Evolutionary conservation across 2,113 vertebrate species (phyloP).

Genomic region (Boleophthalmus pectinirostris): DNA sequence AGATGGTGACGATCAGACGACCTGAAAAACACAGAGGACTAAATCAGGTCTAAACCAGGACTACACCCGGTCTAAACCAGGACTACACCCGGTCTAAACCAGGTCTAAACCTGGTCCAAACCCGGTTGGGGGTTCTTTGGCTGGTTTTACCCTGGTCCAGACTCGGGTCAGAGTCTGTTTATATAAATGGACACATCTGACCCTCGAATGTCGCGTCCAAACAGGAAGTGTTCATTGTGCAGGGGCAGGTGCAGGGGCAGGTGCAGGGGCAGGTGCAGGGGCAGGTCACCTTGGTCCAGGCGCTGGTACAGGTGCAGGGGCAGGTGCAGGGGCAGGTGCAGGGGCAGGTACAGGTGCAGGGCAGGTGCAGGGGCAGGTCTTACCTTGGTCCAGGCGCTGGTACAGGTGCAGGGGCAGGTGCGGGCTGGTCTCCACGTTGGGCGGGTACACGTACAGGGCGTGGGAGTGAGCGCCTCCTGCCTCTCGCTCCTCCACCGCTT

Average conservation of each 20-base stretch:
- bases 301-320: slow-evolving; percentile 80
- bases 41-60: no score
- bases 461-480: slow-evolving; percentile 77
- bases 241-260: no score
- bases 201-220: no score
- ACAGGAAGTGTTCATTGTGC: no score
- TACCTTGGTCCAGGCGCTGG: slow-evolving; percentile 81
- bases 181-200: no score
- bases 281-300: slow-evolving; percentile 83
- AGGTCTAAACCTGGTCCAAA: neutral
- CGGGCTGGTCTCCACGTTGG: slow-evolving; percentile 77
- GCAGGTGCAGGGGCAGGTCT: no score
- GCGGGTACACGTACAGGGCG: slow-evolving; percentile 81
- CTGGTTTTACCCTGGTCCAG: slow-evolving; percentile 41
- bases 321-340: no score
- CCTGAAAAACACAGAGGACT: slow-evolving; percentile 49
- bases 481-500: slow-evolving; percentile 81
- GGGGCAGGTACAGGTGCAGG: no score
- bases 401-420: slow-evolving; percentile 80
- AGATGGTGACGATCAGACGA: slow-evolving; percentile 80
- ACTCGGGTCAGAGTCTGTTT: slow-evolving; percentile 76
- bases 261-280: no score
- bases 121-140: neutral
- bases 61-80: no score
- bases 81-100: neutral